A percentile compares a stretch with the other conserved stretches of the same genome.
These are phyloP conservation scores for Tetheella fluctuosa DNA, from an alignment of 2,888 invertebrate species.

Conservation along the genomic window DNA sequence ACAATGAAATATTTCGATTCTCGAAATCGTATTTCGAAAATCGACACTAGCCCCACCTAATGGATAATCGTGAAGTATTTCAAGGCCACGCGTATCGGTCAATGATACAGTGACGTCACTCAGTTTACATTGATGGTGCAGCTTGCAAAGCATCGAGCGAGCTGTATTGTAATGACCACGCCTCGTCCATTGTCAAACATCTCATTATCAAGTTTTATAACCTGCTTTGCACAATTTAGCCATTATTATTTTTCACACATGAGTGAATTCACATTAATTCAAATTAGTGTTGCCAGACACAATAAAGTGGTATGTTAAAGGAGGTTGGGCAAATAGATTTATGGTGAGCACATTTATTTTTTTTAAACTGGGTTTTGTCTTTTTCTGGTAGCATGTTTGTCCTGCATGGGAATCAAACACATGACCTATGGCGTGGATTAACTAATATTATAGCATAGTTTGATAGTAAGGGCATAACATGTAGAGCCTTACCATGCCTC, in stretches of 20 bases:
- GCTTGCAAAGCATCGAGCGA: neutral
- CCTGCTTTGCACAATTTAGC: neutral
- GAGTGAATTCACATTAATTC: neutral
- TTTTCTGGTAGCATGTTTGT: too few species aligned
- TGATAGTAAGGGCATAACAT: too few species aligned
- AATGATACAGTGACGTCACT: neutral
- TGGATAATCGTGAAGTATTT: neutral
- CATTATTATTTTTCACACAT: neutral
- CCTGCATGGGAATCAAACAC: too few species aligned
- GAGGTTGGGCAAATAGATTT: neutral
- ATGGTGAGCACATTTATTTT: neutral
- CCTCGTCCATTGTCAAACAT: neutral
- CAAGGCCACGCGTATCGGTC: neutral
- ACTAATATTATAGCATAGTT: too few species aligned
- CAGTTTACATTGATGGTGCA: neutral
- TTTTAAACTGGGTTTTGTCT: too few species aligned
- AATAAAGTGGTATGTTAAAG: neutral
- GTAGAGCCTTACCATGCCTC: too few species aligned
- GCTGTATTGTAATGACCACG: neutral
- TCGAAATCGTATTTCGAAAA: too few species aligned
- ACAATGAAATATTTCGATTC: too few species aligned
- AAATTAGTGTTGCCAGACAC: conserved; percentile 1
- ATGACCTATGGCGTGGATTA: too few species aligned
- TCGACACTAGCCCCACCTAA: neutral
- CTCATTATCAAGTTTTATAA: neutral